Evolutionary conservation across 2,113 vertebrate species (phyloP).

Genomic region (Callospermophilus lateralis): DNA sequence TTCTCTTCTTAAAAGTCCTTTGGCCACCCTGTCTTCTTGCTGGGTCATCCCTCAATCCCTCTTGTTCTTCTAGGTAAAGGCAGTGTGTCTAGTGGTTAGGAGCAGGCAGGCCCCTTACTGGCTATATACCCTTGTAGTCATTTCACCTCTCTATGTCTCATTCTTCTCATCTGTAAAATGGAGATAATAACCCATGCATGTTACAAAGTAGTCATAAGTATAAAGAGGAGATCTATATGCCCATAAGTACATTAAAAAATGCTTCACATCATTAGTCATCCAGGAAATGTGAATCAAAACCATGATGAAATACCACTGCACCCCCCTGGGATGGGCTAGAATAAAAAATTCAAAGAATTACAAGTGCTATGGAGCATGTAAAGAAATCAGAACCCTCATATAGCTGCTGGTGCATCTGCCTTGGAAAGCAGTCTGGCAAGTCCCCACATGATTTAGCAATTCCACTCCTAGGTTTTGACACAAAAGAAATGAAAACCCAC

Average conservation of each 20-base stretch:
- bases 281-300: background rate
- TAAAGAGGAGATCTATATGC: background rate
- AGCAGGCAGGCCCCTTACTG: no score
- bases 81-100: background rate
- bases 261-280: background rate
- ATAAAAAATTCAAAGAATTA: background rate
- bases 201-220: background rate
- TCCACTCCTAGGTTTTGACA: background rate
- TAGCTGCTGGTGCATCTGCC: background rate
- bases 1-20: background rate
- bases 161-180: background rate
- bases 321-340: background rate
- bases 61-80: background rate
- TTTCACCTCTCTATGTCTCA: background rate
- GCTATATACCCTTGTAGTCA: background rate
- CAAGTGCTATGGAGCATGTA: background rate
- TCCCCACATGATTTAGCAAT: background rate
- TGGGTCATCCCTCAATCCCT: background rate
- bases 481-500: background rate
- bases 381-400: background rate
- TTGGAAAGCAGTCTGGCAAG: background rate
- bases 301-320: background rate
- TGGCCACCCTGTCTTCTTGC: background rate
- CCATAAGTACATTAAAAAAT: background rate
- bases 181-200: background rate